Conservation (phyloP, 2,797 vertebrate species). For the Petrocephalus schoutedeni region DNA sequence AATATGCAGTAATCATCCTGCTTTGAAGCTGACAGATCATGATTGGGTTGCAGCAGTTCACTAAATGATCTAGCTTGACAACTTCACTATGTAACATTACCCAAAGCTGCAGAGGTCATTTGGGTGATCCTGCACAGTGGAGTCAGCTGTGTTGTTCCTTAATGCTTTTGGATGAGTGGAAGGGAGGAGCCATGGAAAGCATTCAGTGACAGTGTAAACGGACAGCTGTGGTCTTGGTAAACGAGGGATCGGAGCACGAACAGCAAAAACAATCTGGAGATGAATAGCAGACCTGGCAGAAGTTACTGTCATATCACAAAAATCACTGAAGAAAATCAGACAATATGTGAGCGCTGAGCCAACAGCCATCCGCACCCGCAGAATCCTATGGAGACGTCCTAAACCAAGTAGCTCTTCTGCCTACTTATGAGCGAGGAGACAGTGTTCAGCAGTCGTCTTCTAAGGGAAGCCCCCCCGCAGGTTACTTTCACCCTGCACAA, state of each 20-base stretch:
- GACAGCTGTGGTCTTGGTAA: background rate
- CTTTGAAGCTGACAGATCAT: background rate
- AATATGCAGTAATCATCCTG: constrained; percentile 7
- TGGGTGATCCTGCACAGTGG: background rate
- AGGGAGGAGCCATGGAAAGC: background rate
- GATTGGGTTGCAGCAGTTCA: constrained; percentile 18
- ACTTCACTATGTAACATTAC: background rate
- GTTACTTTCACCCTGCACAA: background rate
- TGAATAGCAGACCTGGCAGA: background rate
- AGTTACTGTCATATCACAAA: background rate
- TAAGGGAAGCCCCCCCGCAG: background rate
- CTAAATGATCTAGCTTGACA: background rate
- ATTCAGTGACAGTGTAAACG: background rate
- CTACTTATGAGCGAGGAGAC: background rate
- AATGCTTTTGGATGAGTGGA: background rate
- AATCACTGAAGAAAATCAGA: background rate
- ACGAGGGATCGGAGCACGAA: background rate
- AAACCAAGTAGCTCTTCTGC: background rate
- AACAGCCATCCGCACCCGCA: background rate
- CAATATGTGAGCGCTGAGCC: background rate
- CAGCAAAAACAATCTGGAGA: background rate
- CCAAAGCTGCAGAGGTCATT: background rate
- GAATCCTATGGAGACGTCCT: background rate
- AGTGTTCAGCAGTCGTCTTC: background rate
- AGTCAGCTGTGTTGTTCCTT: background rate